Evolutionary conservation across 1,140 invertebrate species (phyloP).

Genomic region (Rhagoletis pomonella): DNA sequence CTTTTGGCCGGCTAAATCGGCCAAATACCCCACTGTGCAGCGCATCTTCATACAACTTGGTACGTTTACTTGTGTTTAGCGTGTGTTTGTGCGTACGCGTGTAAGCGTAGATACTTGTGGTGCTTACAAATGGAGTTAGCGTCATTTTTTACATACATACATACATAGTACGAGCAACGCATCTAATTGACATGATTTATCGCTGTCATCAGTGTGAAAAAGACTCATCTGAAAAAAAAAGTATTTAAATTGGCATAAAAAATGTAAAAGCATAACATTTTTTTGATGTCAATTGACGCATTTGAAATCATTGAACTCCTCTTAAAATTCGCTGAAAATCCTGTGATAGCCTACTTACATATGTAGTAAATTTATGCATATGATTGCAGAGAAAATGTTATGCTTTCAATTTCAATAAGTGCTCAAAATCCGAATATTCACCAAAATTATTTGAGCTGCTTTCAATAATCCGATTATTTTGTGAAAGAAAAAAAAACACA

Average conservation of each 20-base stretch:
- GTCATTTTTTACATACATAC: constrained; percentile 15
- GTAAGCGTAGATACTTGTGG: no score
- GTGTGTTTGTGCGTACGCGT: background rate
- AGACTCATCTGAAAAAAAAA: constrained; percentile 1
- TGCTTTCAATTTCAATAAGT: background rate
- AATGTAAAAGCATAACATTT: background rate
- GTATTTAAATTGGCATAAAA: background rate
- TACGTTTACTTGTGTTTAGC: background rate
- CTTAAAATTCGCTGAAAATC: background rate
- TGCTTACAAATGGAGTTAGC: constrained; percentile 51
- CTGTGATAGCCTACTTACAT: background rate
- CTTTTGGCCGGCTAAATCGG: no score
- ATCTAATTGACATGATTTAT: constrained; percentile 31
- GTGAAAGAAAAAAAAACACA: no score
- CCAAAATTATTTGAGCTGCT: background rate
- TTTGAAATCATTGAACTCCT: background rate
- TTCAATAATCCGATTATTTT: no score
- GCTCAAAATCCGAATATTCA: background rate
- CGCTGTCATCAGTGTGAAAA: constrained; percentile 1
- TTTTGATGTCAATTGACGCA: background rate
- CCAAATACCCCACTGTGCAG: no score
- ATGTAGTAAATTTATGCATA: background rate
- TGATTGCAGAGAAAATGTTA: background rate
- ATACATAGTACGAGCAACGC: background rate
- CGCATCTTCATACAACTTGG: background rate